These are phyloP conservation scores for Phataginus tricuspis DNA, from an alignment of 2,797 vertebrate genomes.

Conservation along the genomic window DNA sequence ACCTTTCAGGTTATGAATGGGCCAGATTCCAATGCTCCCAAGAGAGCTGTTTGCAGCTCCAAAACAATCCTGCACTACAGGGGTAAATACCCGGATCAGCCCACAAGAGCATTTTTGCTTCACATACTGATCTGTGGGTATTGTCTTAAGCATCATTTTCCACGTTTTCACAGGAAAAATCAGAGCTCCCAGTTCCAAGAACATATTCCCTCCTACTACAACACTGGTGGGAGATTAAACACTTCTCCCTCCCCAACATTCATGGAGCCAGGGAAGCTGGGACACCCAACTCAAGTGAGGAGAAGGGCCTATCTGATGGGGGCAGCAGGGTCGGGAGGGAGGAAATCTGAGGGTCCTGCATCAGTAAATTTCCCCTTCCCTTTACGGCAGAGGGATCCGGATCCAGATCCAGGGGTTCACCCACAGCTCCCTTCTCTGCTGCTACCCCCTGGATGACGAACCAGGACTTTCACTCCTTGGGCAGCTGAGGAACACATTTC, in stretches of 20 bases:
- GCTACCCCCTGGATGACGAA: neutral
- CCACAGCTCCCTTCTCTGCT: neutral
- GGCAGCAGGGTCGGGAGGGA: no score
- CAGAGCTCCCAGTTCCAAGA: neutral
- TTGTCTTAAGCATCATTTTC: neutral
- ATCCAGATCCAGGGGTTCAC: no score
- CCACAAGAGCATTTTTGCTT: neutral
- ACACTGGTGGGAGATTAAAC: neutral
- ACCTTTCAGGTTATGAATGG: neutral
- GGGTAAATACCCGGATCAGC: neutral
- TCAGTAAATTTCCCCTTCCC: neutral
- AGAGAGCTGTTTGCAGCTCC: neutral
- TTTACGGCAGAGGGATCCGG: neutral
- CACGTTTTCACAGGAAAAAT: neutral
- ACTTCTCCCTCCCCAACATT: neutral
- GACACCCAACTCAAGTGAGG: neutral
- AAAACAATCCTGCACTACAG: neutral
- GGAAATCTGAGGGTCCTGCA: neutral
- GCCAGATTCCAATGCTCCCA: neutral
- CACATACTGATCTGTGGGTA: neutral
- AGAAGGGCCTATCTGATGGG: neutral
- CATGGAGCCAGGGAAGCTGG: neutral
- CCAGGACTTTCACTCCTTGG: neutral
- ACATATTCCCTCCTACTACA: neutral
- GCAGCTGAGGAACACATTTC: neutral